These are phyloP conservation scores for Athetis lepigone DNA, from an alignment of 2,888 invertebrate species.

Conservation along the genomic window DNA sequence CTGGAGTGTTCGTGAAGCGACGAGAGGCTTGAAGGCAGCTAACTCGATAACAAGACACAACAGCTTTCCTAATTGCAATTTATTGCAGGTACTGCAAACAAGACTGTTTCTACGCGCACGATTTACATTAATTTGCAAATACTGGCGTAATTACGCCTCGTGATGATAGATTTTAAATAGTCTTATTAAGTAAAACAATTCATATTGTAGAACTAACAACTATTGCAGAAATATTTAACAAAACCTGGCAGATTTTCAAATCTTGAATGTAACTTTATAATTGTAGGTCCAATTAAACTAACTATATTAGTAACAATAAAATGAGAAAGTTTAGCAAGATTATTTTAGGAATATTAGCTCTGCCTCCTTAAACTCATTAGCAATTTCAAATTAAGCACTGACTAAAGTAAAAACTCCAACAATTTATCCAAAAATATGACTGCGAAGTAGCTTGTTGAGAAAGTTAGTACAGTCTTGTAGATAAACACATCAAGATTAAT, in stretches of 20 bases:
- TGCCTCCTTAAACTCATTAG: too few species aligned
- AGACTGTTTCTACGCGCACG: slow-evolving; percentile 87
- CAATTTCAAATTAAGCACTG: too few species aligned
- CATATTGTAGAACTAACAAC: too few species aligned
- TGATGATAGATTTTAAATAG: slow-evolving; percentile 59
- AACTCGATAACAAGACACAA: slow-evolving; percentile 90
- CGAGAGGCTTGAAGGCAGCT: slow-evolving; percentile 85
- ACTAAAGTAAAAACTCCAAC: too few species aligned
- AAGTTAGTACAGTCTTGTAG: not conserved
- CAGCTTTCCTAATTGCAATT: slow-evolving; percentile 90
- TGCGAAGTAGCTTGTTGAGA: not conserved
- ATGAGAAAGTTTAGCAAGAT: too few species aligned
- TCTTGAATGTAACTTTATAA: too few species aligned
- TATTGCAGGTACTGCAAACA: slow-evolving; percentile 90
- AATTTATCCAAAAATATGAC: slow-evolving; percentile 1
- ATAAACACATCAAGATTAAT: slow-evolving; percentile 26
- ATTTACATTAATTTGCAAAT: slow-evolving; percentile 89
- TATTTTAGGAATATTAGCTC: not conserved
- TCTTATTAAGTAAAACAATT: slow-evolving; percentile 7
- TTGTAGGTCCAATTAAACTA: too few species aligned
- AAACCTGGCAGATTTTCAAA: not conserved
- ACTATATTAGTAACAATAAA: too few species aligned
- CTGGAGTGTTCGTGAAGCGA: slow-evolving; percentile 77
- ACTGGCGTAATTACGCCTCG: slow-evolving; percentile 81
- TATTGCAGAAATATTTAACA: too few species aligned